phyloP scores from a whole-genome alignment of 2,888 invertebrate species.

The Hirtodrosophila trivittata region DNA sequence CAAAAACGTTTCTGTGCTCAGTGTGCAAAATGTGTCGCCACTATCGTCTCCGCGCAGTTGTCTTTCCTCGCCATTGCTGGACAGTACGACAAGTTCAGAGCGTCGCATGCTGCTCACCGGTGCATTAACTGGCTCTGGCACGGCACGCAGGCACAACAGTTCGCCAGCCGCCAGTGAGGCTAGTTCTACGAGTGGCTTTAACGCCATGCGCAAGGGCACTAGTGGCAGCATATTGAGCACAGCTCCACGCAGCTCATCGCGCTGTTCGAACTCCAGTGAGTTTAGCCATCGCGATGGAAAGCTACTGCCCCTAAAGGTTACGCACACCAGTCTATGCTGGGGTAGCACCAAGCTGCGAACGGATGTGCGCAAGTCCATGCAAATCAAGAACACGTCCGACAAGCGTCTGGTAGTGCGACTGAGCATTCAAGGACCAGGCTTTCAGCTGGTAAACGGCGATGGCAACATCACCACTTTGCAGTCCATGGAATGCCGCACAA shows the following conservation, averaged over 20 bases:
- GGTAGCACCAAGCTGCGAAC: conserved; percentile 86
- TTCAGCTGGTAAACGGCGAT: conserved; percentile 82
- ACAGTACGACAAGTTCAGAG: conserved; percentile 78
- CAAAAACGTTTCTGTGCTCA: conserved; percentile 30
- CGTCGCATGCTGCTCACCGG: conserved; percentile 54
- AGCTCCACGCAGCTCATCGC: conserved; percentile 75
- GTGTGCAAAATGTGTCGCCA: conserved; percentile 58
- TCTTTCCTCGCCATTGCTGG: conserved; percentile 71
- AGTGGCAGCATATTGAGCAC: conserved; percentile 16
- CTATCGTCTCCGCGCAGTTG: conserved; percentile 74
- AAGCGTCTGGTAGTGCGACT: conserved; percentile 86
- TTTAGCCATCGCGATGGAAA: conserved; percentile 82
- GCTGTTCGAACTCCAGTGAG: conserved; percentile 82
- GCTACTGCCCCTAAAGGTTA: conserved; percentile 85
- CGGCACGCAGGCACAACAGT: conserved; percentile 51
- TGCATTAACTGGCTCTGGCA: background rate
- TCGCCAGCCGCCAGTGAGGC: conserved; percentile 76
- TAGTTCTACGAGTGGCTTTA: conserved; percentile 44
- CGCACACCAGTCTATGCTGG: conserved; percentile 86
- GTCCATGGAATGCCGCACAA: conserved; percentile 85
- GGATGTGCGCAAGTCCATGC: conserved; percentile 85
- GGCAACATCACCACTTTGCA: conserved; percentile 84
- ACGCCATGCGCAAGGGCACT: conserved; percentile 41
- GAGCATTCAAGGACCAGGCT: conserved; percentile 84
- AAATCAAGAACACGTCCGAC: conserved; percentile 85